A percentile compares a stretch with the other conserved stretches of the same genome.
Conservation (phyloP, 2,113 vertebrate species). For the Neolamprologus tretocephalus region DNA sequence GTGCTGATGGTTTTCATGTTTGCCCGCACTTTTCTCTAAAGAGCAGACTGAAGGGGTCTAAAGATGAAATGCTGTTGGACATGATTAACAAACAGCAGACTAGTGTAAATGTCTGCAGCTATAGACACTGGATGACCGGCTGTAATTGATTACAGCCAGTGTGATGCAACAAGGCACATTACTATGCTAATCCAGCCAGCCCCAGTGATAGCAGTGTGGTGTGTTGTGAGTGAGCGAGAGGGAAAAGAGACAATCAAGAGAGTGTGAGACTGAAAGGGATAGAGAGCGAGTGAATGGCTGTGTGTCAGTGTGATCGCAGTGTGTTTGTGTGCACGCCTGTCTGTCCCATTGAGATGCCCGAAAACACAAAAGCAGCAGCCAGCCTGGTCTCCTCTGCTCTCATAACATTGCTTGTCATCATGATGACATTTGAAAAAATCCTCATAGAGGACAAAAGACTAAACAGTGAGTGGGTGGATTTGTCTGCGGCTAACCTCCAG, state of each 20-base stretch:
- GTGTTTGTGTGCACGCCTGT: constrained; percentile 35
- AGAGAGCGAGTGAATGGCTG: constrained; percentile 49
- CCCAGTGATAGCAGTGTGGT: constrained; percentile 18
- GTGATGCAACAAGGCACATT: constrained; percentile 66
- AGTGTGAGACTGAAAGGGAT: constrained; percentile 26
- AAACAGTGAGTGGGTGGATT: constrained; percentile 61
- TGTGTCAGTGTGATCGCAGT: constrained; percentile 28
- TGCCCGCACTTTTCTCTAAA: background rate
- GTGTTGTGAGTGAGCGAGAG: background rate
- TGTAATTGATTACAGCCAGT: constrained; percentile 71
- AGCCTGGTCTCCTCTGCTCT: constrained; percentile 32
- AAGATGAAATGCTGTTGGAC: constrained; percentile 60
- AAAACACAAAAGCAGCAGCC: constrained; percentile 45
- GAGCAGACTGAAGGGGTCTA: constrained; percentile 28
- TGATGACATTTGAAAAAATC: constrained; percentile 68
- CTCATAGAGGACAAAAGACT: constrained; percentile 54
- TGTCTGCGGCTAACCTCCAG: constrained; percentile 47
- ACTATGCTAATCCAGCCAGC: constrained; percentile 68
- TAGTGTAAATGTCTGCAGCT: constrained; percentile 56
- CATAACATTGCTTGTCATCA: constrained; percentile 58
- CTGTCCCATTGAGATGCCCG: constrained; percentile 50
- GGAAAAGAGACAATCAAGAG: constrained; percentile 27
- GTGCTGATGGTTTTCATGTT: constrained; percentile 18
- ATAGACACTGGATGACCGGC: constrained; percentile 47
- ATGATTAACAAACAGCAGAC: constrained; percentile 63